phyloP scores from a whole-genome alignment of 2,797 vertebrate genomes.

The Phrynocephalus forsythii region DNA sequence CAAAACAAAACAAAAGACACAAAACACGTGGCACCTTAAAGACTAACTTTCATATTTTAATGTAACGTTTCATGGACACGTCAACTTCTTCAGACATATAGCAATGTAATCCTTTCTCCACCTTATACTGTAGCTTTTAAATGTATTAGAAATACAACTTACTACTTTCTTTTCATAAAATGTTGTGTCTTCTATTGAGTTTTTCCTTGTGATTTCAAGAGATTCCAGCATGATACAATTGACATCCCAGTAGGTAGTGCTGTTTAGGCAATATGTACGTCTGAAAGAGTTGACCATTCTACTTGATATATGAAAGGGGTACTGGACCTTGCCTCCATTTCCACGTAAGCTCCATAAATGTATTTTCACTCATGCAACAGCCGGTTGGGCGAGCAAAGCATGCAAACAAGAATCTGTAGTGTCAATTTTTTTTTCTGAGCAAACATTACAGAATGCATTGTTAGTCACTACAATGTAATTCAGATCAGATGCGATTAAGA shows the following conservation, averaged over 20 bases:
- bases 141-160: background rate
- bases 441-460: background rate
- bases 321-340: too few relatives aligned
- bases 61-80: too few relatives aligned
- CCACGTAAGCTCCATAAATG: too few relatives aligned
- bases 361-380: too few relatives aligned
- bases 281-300: background rate
- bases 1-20: too few relatives aligned
- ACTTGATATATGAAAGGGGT: background rate
- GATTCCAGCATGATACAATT: background rate
- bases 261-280: background rate
- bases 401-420: too few relatives aligned
- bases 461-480: conserved; percentile 13
- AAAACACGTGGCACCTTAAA: too few relatives aligned
- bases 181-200: background rate
- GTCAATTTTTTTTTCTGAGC: background rate
- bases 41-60: too few relatives aligned
- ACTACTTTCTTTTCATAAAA: background rate
- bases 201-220: background rate
- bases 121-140: background rate
- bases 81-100: too few relatives aligned
- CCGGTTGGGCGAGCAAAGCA: too few relatives aligned
- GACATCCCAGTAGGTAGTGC: background rate
- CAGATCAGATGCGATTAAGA: background rate
- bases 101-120: background rate